Percentiles rank a stretch among this genome's conserved stretches.
These are phyloP conservation scores for Zaprionus nigranus DNA, from an alignment of 1,140 invertebrate species.

Conservation along the genomic window DNA sequence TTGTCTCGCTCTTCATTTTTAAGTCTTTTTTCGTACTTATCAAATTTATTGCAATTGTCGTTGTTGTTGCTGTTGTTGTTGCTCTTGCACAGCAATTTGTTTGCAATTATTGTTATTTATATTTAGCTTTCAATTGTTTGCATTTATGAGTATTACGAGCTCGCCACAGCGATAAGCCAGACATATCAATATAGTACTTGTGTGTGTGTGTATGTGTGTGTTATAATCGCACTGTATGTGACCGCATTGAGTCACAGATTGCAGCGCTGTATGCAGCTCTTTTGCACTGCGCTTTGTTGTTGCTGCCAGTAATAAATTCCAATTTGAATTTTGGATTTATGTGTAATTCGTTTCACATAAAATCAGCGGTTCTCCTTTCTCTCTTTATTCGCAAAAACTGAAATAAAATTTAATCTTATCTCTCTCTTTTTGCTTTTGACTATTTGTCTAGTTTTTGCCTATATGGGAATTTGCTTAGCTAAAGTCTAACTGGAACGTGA, in stretches of 20 bases:
- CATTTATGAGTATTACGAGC: conserved; percentile 48
- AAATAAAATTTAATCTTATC: conserved; percentile 6
- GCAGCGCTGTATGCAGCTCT: conserved; percentile 27
- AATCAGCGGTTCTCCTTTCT: not conserved
- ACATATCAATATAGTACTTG: conserved; percentile 10
- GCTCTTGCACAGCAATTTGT: conserved; percentile 55
- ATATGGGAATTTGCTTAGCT: conserved; percentile 1
- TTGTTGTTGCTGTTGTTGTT: conserved; percentile 13
- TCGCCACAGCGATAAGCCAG: conserved; percentile 55
- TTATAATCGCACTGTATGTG: conserved; percentile 2
- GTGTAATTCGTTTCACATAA: not conserved
- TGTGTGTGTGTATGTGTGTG: not conserved
- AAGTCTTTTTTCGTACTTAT: conserved; percentile 6
- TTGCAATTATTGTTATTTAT: conserved; percentile 67
- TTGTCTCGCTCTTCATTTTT: not conserved
- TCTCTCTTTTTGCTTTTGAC: not conserved
- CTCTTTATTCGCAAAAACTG: not conserved
- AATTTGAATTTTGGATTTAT: conserved; percentile 17
- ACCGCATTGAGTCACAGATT: conserved; percentile 43
- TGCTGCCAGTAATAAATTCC: not conserved
- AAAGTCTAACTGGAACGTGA: not conserved
- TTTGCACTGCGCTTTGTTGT: conserved; percentile 2
- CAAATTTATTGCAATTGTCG: conserved; percentile 8
- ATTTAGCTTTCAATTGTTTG: conserved; percentile 39
- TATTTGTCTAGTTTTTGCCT: not conserved